Base-by-base conservation (phyloP, 2,888 invertebrate genomes). In the Chloroclysta siterata region DNA sequence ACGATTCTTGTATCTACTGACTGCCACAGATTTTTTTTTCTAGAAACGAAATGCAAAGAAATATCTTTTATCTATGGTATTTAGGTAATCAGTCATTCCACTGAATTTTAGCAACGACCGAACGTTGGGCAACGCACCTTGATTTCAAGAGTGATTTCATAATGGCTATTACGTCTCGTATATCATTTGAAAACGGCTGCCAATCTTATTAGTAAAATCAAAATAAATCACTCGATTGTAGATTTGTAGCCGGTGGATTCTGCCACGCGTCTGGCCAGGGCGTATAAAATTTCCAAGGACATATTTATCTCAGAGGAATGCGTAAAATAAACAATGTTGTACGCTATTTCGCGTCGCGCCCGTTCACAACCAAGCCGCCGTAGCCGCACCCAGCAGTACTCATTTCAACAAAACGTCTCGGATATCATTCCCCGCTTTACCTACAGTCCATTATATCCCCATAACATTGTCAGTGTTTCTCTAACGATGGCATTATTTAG, bases 281-380 rank as follows among this genome's bases (percentile, higher is more conserved):
- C 71, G 82, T 82, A 86, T 84, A 87, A 86, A 89, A 88, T 83
- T 76, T 78, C 86, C 91, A 91, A 90, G 93, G 92, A 90, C 90
- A 90, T 85, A 87, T 90, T 88, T 90, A 91, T 91, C 89, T 87
- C 86, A 81, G 80, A 76, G 90, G 90, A 85, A 91, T 91, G 89
- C 82, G 87, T 82, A 85, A 79, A 84, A 88, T 90, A 91, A 92
- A 92, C 90, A 92, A 79, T 87, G 83, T 84, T 85, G 80, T 81
- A 83, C 82, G 80, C 81, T 85, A 82, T 85, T 85, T 85, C 79
- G 78, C 79, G 82, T 85, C 79, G 78, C 79, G 82, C 79, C 76
- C 76, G 72, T 71, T 77, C 70, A 72, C 77, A 75, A 78, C 80
- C 76, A 79, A 77, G 74, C 41, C 77, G 74, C 53, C 85, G 81